Evolutionary conservation across 2,888 invertebrate species (phyloP), one percentile per base, ranked within the genome.

Genomic region (Andrena trimmerana): DNA sequence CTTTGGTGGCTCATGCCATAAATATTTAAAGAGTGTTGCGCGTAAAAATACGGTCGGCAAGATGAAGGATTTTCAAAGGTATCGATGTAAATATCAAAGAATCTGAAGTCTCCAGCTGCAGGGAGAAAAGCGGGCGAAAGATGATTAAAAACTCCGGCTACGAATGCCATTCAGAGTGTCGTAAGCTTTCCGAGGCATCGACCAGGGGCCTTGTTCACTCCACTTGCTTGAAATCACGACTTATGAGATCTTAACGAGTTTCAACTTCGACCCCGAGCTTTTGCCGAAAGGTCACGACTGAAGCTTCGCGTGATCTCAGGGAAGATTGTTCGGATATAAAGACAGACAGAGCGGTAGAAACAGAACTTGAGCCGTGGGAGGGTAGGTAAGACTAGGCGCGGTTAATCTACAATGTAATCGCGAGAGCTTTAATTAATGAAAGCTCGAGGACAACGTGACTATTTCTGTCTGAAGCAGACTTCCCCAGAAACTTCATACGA

Each of bases 341-440:
- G 70, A 50, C 75, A 36, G 27, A 48, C 16, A 5, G 31, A n/a
- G 20, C 57, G 66, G 48, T 72, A 50, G 50, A 33, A 27, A 54
- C 59, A 29, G 57, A 62, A 60, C 52, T 24, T 2, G 1, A 10
- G 16, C 36, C 20, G 52, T 13, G 48, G 65, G 65, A 82, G 57
- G 54, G 27, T 27, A 54, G 54, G 27, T 27, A 48, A 70, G 31
- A 33, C 8, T 33, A 3, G 4, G 16, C 42, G 42, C 4, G 52
- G 52, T 24, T 83, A 83, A 78, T 66, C 69, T 52, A 8, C n/a
- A 31, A 63, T 31, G 66, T 52, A 67, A 83, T 83, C 83, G 54
- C 69, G 67, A 74, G 31, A 66, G 59, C 36, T 67, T 83, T 52
- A 52, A 20, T 83, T 83, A 83, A 74, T 69, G 57, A n/a, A 52